Percentiles rank a stretch among this genome's conserved stretches.
These are phyloP conservation scores for Apis dorsata DNA, from an alignment of 1,140 invertebrate genomes.

Conservation along the genomic window DNA sequence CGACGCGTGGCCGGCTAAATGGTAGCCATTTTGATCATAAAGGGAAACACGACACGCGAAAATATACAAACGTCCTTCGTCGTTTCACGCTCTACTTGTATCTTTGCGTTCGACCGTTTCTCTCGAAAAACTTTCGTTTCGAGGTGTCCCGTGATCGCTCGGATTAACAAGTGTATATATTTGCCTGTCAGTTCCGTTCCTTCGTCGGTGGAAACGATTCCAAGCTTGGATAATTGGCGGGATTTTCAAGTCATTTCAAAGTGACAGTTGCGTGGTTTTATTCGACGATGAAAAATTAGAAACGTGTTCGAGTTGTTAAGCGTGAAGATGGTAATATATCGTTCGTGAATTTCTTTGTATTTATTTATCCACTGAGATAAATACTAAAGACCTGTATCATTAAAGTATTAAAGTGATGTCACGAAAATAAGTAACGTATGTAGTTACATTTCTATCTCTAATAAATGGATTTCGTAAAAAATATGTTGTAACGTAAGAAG, in stretches of 20 bases:
- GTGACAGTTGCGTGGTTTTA: not conserved
- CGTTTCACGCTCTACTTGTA: constrained; percentile 61
- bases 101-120: constrained; percentile 26
- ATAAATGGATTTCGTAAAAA: no score
- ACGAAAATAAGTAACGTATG: no score
- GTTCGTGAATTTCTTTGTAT: not conserved
- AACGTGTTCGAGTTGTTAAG: not conserved
- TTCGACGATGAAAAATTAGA: not conserved
- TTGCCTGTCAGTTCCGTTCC: not conserved
- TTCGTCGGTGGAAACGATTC: not conserved
- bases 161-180: not conserved
- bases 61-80: constrained; percentile 51
- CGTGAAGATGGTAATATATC: no score
- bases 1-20: constrained; percentile 21
- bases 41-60: constrained; percentile 50
- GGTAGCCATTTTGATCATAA: constrained; percentile 32
- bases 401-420: no score
- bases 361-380: no score
- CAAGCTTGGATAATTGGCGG: not conserved
- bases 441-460: no score
- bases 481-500: no score
- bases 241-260: no score
- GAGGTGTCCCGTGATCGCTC: constrained; percentile 20
- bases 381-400: no score
- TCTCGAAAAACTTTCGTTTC: constrained; percentile 55